Percentiles rank a stretch among this genome's conserved stretches.
Evolutionary conservation across 2,113 vertebrate species (phyloP).

Genomic region (Phalacrocorax brasilianus): DNA sequence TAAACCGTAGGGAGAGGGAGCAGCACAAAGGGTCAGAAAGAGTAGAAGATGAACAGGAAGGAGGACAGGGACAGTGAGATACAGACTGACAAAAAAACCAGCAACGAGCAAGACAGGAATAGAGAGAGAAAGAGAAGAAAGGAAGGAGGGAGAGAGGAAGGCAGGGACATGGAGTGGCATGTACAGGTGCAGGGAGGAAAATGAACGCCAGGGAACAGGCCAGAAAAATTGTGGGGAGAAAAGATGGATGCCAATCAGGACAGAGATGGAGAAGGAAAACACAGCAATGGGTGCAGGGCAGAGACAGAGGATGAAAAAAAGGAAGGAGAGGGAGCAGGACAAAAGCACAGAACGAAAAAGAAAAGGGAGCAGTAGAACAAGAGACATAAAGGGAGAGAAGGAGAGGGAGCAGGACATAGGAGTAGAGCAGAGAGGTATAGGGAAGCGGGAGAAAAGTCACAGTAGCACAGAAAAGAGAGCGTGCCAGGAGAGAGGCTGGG

Average conservation of each 20-base stretch:
- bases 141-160: too few species aligned
- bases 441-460: too few species aligned
- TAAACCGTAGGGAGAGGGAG: background rate
- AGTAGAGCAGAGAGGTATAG: too few species aligned
- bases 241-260: background rate
- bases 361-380: background rate
- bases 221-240: background rate
- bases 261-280: background rate
- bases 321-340: background rate
- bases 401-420: background rate
- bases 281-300: background rate
- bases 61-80: background rate
- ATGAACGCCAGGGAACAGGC: background rate
- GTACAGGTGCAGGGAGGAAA: background rate
- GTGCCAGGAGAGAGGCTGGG: too few species aligned
- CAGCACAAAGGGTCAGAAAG: background rate
- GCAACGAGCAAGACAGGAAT: background rate
- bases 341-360: background rate
- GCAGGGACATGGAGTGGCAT: background rate
- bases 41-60: background rate
- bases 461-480: too few species aligned
- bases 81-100: background rate
- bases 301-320: background rate
- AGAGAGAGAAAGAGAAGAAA: too few species aligned
- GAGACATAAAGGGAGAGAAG: background rate